These are phyloP conservation scores for Pristionchus fissidentatus DNA, from an alignment of 2,888 invertebrate genomes.

Conservation along the genomic window DNA sequence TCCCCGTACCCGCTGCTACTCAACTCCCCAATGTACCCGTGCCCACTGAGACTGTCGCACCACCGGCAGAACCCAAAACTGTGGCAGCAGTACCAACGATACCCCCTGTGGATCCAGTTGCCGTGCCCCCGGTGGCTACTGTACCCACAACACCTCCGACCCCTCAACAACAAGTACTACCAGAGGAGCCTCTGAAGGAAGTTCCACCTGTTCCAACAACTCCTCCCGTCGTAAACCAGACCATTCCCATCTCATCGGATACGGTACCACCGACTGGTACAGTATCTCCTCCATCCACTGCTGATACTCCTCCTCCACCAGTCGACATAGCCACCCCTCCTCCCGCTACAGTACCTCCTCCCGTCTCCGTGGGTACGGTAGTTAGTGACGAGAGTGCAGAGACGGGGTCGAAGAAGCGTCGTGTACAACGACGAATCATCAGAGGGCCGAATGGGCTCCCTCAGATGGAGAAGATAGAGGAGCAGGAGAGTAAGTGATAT, in stretches of 20 bases:
- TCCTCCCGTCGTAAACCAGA: constrained; percentile 4
- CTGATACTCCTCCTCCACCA: constrained; percentile 38
- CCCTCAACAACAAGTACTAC: background rate
- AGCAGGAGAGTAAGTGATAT: constrained; percentile 31
- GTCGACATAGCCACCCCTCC: constrained; percentile 36
- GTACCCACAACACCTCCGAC: background rate
- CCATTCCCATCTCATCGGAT: background rate
- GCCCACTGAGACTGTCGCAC: background rate
- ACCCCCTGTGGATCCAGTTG: background rate
- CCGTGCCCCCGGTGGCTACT: background rate
- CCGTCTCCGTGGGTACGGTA: constrained; percentile 23
- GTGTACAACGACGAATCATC: background rate
- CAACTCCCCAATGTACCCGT: constrained; percentile 1
- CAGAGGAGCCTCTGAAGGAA: background rate
- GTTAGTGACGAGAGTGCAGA: constrained; percentile 6
- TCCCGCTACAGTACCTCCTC: constrained; percentile 27
- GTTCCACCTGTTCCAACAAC: background rate
- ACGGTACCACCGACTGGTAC: background rate
- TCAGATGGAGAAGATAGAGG: constrained; percentile 26
- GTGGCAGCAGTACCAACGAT: background rate
- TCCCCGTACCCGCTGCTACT: background rate
- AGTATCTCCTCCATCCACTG: background rate
- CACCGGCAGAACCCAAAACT: background rate
- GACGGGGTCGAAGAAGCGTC: background rate
- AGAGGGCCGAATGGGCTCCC: constrained; percentile 41